These are phyloP conservation scores for Metellina segmentata DNA, from an alignment of 2,888 invertebrate species.

Conservation along the genomic window DNA sequence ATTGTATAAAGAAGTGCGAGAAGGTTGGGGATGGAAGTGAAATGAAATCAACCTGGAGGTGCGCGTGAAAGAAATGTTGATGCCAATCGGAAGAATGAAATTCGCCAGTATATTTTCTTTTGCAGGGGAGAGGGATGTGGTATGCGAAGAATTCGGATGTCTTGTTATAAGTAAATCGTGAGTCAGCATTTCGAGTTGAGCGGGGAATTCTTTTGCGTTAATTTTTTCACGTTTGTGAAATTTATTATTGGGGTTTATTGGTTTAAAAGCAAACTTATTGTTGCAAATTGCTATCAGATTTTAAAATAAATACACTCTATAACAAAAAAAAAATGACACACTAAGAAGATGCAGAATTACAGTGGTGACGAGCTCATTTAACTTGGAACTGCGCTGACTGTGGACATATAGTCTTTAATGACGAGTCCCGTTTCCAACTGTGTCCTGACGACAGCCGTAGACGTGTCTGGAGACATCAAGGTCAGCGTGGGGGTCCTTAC, in stretches of 20 bases:
- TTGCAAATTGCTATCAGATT: too few species aligned
- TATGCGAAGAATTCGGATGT: constrained; percentile 27
- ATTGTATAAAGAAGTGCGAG: constrained; percentile 38
- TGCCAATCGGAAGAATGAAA: constrained; percentile 21
- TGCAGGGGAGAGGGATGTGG: background rate
- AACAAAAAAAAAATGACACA: too few species aligned
- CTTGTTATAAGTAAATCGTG: background rate
- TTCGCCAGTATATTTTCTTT: constrained; percentile 6
- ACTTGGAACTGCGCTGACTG: too few species aligned
- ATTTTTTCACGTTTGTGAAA: background rate
- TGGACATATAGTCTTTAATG: too few species aligned
- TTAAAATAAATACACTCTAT: background rate
- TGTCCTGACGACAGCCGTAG: too few species aligned
- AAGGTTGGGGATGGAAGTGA: constrained; percentile 16
- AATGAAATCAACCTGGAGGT: constrained; percentile 30
- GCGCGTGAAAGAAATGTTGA: constrained; percentile 44
- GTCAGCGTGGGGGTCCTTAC: too few species aligned
- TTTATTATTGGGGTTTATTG: background rate
- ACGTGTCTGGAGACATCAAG: too few species aligned
- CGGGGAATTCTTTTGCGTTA: background rate
- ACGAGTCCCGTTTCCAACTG: too few species aligned
- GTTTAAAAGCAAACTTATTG: too few species aligned
- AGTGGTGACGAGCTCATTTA: too few species aligned
- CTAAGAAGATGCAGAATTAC: too few species aligned
- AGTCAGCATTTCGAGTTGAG: background rate